phyloP scores from a whole-genome alignment of 23 tunicate species.

The Oikopleura dioica region DNA sequence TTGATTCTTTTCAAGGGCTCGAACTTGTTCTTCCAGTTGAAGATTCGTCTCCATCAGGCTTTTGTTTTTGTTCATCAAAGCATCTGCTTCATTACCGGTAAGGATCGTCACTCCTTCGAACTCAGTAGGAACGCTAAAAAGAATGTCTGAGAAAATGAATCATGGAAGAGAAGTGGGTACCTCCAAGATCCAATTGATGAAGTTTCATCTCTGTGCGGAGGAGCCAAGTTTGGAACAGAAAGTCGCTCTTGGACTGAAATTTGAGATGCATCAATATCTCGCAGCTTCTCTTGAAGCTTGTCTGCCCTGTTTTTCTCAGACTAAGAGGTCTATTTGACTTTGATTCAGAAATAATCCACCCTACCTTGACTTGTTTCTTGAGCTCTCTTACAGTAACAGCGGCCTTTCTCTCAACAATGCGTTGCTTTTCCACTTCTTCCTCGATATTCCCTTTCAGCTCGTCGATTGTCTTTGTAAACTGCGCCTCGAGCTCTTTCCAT shows the following conservation, averaged over 20 bases:
- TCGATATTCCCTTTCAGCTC: background rate
- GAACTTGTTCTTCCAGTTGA: constrained; percentile 3
- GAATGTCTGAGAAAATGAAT: no score
- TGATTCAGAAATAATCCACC: no score
- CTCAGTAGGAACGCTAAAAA: background rate
- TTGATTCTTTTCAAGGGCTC: constrained; percentile 3
- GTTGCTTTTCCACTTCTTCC: constrained; percentile 6
- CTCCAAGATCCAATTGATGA: constrained; percentile 11
- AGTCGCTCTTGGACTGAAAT: background rate
- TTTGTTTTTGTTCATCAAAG: background rate
- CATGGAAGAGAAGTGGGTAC: no score
- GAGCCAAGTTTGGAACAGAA: background rate
- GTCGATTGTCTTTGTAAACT: no score
- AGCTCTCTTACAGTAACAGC: constrained; percentile 1
- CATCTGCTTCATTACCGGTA: background rate
- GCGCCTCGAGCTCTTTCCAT: no score
- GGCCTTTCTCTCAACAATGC: constrained; percentile 5
- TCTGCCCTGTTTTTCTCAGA: background rate
- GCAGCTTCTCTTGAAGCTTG: background rate
- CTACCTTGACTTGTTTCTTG: constrained; percentile 1
- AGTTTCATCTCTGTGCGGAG: background rate
- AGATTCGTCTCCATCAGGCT: background rate
- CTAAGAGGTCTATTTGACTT: no score
- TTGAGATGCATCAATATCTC: background rate
- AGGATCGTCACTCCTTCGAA: background rate